A percentile compares a stretch with the other conserved stretches of the same genome.
These are phyloP conservation scores for Saturnia pavonia DNA, from an alignment of 2,888 invertebrate genomes.

Conservation along the genomic window DNA sequence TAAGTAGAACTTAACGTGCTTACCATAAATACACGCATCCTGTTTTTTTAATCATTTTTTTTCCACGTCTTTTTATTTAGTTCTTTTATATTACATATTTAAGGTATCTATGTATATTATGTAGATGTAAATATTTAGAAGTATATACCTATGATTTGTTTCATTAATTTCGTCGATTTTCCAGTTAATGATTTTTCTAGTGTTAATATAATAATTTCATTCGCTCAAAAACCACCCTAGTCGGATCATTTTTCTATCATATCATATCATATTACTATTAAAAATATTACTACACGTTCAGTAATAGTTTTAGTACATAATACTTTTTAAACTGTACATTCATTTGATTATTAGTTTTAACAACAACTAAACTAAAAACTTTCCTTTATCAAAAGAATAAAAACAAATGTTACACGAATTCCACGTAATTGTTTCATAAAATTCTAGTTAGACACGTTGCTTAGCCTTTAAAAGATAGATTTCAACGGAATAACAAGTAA, in stretches of 20 bases:
- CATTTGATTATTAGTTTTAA: not conserved
- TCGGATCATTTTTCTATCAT: not conserved
- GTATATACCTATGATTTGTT: no score
- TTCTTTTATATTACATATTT: no score
- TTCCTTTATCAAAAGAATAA: conserved; percentile 17
- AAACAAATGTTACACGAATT: conserved; percentile 34
- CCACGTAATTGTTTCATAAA: conserved; percentile 47
- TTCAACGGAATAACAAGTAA: conserved; percentile 58
- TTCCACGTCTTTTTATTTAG: no score
- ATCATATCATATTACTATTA: not conserved
- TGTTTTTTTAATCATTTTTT: no score
- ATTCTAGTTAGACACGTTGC: conserved; percentile 52
- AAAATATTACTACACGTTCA: not conserved
- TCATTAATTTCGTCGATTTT: no score
- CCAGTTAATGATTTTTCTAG: no score
- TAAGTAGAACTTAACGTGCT: no score
- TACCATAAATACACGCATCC: no score
- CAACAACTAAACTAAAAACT: conserved; percentile 12
- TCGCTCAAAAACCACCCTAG: no score
- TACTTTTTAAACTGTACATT: not conserved
- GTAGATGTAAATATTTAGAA: no score
- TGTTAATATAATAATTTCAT: no score
- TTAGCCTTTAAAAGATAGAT: conserved; percentile 57
- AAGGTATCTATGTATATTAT: no score
- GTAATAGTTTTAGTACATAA: not conserved